Evolutionary conservation across 2,797 vertebrate species (phyloP).

Genomic region (Alauda arvensis): DNA sequence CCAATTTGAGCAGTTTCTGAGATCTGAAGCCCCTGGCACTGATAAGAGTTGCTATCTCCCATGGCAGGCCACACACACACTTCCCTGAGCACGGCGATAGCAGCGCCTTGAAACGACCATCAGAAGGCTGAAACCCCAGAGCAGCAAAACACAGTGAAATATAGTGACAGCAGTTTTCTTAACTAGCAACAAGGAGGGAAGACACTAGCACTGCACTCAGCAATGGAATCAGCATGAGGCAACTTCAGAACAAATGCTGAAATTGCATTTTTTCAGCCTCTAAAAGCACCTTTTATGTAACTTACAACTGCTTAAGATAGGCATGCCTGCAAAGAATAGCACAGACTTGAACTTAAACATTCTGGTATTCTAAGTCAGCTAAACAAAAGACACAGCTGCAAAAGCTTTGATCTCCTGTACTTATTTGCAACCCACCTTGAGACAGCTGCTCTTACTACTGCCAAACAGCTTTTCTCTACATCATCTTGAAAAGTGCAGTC

Average conservation of each 20-base stretch:
- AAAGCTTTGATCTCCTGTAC: background rate
- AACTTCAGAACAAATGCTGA: background rate
- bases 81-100: background rate
- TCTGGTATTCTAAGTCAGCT: background rate
- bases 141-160: slow-evolving; percentile 1
- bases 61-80: rapidly evolving
- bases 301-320: background rate
- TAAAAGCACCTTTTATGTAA: background rate
- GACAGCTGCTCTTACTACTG: background rate
- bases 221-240: rapidly evolving
- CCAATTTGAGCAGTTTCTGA: background rate
- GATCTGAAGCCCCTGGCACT: background rate
- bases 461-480: background rate
- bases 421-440: background rate
- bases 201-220: background rate
- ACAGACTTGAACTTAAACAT: background rate
- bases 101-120: background rate
- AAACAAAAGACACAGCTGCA: background rate
- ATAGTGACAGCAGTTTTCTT: background rate
- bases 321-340: background rate
- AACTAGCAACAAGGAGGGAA: background rate
- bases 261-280: background rate
- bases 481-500: background rate
- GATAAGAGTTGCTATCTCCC: slow-evolving; percentile 33
- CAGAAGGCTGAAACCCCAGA: background rate